Base-by-base conservation (phyloP, 1,140 invertebrate species). In the Pachypsylla venusta region DNA sequence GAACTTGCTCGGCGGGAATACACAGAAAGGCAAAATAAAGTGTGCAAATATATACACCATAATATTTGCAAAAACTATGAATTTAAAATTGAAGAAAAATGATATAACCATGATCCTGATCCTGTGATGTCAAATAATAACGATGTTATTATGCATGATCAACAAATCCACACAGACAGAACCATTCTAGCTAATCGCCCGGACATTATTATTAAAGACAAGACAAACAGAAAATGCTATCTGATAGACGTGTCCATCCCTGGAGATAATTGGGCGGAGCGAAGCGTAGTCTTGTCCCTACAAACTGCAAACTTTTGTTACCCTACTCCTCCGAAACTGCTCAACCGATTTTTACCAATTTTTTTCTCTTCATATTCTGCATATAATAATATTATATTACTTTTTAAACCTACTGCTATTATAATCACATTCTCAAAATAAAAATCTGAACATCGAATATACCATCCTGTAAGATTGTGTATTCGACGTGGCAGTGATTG, bases 81-180 rank as follows among this genome's bases (percentile, higher is more conserved):
- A 35, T 35, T n/a, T 19, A 2, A 12, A 12, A 2, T n/a, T 22
- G 3, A 55, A 22, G 13, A 55, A 25, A 48, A 48, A 48, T 48
- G 42, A 22, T 48, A 48, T 19, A 4, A n/a, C 5, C 7, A 48
- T 19, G 42, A 48, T 19, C 42, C 42, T 7, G 24, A 55, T 7
- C 16, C 54, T 3, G 54, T 55, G 24, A 22, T 22, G 25, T n/a
- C 22, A 14, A 25, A 24, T n/a, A 22, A 55, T n/a, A n/a, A 55
- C n/a, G n/a, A n/a, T 10, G 25, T 55, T 14, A 55, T 22, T 2
- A 27, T 55, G 5, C 12, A 27, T 24, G 24, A 55, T n/a, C 22
- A 24, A 14, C 22, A 55, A 55, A 22, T 55, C 7, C 54, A 55
- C n/a, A 55, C 26, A 22, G 54, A 55, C 54, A 5, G 54, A 25